Evolutionary conservation across 1,140 invertebrate genomes (phyloP).

Genomic region (Zaprionus gabonicus): DNA sequence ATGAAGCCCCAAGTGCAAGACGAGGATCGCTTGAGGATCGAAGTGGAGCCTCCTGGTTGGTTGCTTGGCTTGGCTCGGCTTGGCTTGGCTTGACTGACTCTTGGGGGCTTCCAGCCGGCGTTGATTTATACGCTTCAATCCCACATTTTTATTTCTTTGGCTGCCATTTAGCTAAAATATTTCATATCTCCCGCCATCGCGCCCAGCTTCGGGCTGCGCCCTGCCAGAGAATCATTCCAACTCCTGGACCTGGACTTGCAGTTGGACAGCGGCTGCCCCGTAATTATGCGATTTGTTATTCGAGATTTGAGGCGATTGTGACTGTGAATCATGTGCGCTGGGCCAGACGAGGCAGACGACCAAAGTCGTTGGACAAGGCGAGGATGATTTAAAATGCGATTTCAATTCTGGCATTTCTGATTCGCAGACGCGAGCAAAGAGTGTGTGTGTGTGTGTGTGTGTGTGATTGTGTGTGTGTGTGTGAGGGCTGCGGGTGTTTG

Average conservation of each 20-base stretch:
- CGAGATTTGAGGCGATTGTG: slow-evolving; percentile 84
- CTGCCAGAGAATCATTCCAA: slow-evolving; percentile 34
- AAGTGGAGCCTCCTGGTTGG: slow-evolving; percentile 15
- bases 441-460: not conserved
- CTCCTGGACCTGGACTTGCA: slow-evolving; percentile 25
- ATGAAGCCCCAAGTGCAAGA: slow-evolving; percentile 45
- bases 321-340: slow-evolving; percentile 78
- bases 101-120: slow-evolving; percentile 20
- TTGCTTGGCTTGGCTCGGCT: slow-evolving; percentile 1
- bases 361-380: slow-evolving; percentile 22
- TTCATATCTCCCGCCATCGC: slow-evolving; percentile 79
- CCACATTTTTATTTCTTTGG: slow-evolving; percentile 82
- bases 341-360: slow-evolving; percentile 14
- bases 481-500: not conserved
- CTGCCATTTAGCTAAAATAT: slow-evolving; percentile 84
- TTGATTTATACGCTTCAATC: slow-evolving; percentile 84
- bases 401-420: slow-evolving; percentile 84
- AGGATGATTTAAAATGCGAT: slow-evolving; percentile 84
- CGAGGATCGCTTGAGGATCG: slow-evolving; percentile 17
- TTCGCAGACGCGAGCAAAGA: slow-evolving; percentile 56
- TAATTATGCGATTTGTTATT: slow-evolving; percentile 85
- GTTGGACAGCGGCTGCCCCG: slow-evolving; percentile 74
- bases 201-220: slow-evolving; percentile 24
- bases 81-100: slow-evolving; percentile 24
- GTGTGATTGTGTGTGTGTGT: not conserved